Base-by-base conservation (phyloP, 2,113 vertebrate genomes). In the Anseranas semipalmata region DNA sequence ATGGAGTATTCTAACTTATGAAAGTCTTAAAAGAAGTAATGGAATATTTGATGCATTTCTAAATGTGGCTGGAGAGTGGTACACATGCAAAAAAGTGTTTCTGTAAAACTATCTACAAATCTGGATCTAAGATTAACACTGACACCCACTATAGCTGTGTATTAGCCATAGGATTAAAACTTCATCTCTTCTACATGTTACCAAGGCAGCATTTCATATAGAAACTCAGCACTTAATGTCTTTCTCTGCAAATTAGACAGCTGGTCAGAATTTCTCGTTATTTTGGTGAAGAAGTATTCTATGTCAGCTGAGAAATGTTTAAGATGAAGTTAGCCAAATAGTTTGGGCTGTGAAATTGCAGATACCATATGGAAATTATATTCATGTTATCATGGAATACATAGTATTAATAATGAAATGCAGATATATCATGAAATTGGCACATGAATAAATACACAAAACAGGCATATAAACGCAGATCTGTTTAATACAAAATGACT, bases 211-310 rank as follows among this genome's bases (percentile, higher is more conserved):
- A 76, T 93, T 96, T 91, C 46, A 87, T 59, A 92, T 46, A 83
- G 39, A 80, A 75, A 95, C 30, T 97, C 80, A 96, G 77, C 63
- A 81, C 63, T 68, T 48, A 84, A 33, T 25, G 75, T 45, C 62
- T 90, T 75, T 92, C 46, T 86, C 18, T 75, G 58, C 50, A 96
- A 62, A 89, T 73, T 90, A 94, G 66, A 62, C 68, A 96, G 89
- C 89, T 97, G 80, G 79, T 96, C 63, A 82, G 95, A 80, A 96
- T 96, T 90, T 91, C 84, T 66, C 90, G n/a, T 43, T 58, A 71
- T 80, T 60, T 68, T 63, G 14, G 48, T 80, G 56, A 73, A 89
- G 22, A n/a, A 66, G 39, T 2, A 0, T 83, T 85, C 66, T 67
- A 16, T 87, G 76, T 94, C 78, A 96, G 35, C 39, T 72, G 21